Evolutionary conservation across 2,888 invertebrate species (phyloP), one percentile per base, ranked within the genome.

Genomic region (Boloria selene): DNA sequence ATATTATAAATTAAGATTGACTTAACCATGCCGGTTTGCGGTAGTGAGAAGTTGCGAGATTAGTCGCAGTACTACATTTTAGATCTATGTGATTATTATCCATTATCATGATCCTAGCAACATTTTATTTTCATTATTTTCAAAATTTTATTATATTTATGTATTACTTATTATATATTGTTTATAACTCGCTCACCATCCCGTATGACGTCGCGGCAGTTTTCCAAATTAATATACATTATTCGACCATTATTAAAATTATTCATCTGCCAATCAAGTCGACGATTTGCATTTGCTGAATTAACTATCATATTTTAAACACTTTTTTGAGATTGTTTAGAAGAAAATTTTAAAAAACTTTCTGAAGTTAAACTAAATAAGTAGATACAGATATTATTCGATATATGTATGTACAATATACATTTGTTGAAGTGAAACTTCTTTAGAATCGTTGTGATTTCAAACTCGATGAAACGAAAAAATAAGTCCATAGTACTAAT

Each of bases 151-250:
- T 38, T 38, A 38, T 38, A 38, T 38, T 38, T 38, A 70, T 68
- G 47, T 71, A 70, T 69, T 52, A 69, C 71, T 69, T 74, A 68
- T 67, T 68, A 65, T 73, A 62, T 71, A 67, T 22, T 3, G 61
- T 62, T 51, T 63, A 60, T 63, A 52, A 52, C 18, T 58, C 67
- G 61, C 65, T 70, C 74, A 77, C 74, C 80, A 84, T 82, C 76
- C 82, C 77, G 77, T 79, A 77, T 82, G 83, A 81, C 82, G 83
- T 80, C 79, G 74, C 76, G 81, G 84, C 83, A 81, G 77, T 79
- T 74, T 87, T 86, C 83, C 74, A 84, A 87, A 86, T 84, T 86
- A 77, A 76, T 76, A 78, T 75, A 70, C 77, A 75, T 79, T 69
- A 78, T 80, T 64, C 67, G 69, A 65, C 74, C 79, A 79, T 82